phyloP scores from a whole-genome alignment of 1,140 invertebrate genomes.

The Drosophila guanche region DNA sequence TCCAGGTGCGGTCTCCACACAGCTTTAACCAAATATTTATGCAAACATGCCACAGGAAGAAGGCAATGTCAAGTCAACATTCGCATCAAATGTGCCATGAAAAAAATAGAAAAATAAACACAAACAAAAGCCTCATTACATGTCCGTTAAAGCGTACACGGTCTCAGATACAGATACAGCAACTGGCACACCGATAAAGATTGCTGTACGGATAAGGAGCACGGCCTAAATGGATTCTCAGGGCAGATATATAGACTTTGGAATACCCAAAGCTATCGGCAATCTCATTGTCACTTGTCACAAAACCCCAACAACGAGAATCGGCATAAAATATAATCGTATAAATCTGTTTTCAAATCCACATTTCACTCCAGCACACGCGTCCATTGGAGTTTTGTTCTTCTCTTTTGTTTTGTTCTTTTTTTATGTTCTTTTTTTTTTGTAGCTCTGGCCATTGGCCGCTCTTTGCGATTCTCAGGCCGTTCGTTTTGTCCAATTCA shows the following conservation, averaged over 20 bases:
- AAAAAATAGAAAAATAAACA: constrained; percentile 45
- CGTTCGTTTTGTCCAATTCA: constrained; percentile 41
- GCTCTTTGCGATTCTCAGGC: constrained; percentile 36
- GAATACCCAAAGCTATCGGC: constrained; percentile 4
- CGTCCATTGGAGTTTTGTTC: constrained; percentile 6
- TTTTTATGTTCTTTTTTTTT: neutral
- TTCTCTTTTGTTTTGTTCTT: constrained; percentile 12
- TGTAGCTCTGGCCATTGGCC: constrained; percentile 14
- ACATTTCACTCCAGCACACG: constrained; percentile 38
- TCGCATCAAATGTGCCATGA: constrained; percentile 52
- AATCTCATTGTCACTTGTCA: constrained; percentile 35
- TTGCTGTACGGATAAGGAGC: constrained; percentile 16
- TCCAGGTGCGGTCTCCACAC: constrained; percentile 36
- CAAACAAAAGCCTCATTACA: constrained; percentile 57
- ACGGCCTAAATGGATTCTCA: constrained; percentile 34
- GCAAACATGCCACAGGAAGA: constrained; percentile 75
- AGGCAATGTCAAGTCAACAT: constrained; percentile 69
- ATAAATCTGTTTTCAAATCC: constrained; percentile 30
- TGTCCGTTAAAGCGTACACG: constrained; percentile 6
- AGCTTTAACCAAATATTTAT: constrained; percentile 68
- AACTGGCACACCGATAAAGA: constrained; percentile 7
- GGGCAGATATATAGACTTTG: constrained; percentile 35
- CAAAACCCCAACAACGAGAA: constrained; percentile 15
- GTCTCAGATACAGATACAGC: constrained; percentile 9
- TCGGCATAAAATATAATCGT: constrained; percentile 37